Conservation (phyloP, 35 echinoderm and acorn worm genomes). For the Heliocidaris tuberculata region DNA sequence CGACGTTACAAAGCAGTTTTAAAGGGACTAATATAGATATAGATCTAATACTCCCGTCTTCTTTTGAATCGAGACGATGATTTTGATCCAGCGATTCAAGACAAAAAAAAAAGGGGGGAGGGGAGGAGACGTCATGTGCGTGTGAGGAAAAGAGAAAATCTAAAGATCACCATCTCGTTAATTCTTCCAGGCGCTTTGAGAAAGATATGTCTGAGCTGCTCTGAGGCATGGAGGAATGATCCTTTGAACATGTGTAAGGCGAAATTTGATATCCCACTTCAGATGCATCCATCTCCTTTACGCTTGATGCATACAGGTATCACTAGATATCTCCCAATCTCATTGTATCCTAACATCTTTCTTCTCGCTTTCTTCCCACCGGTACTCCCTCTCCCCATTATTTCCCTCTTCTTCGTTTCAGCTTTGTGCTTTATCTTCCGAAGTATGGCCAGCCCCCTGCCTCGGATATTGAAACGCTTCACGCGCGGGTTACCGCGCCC, state of each 20-base stretch:
- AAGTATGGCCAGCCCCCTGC: background rate
- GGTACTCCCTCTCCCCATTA: background rate
- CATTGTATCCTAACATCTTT: background rate
- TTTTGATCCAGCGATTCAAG: background rate
- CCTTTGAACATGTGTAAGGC: background rate
- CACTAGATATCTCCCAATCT: background rate
- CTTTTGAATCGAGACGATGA: background rate
- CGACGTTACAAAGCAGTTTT: too few relatives aligned
- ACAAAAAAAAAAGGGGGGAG: too few relatives aligned
- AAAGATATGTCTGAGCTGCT: background rate
- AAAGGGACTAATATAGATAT: too few relatives aligned
- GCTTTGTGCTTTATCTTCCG: background rate
- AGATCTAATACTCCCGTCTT: too few relatives aligned
- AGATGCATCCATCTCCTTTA: background rate
- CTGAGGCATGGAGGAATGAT: background rate
- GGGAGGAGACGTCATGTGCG: background rate
- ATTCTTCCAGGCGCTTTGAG: background rate
- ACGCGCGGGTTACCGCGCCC: conserved; percentile 33
- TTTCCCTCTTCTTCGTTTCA: background rate
- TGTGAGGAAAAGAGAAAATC: background rate
- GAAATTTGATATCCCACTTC: background rate
- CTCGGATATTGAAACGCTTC: conserved; percentile 39
- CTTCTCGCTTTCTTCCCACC: background rate
- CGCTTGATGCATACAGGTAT: background rate
- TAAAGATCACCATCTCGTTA: background rate